phyloP scores from a whole-genome alignment of 2,888 invertebrate species.

The Mechanitis messenoides region DNA sequence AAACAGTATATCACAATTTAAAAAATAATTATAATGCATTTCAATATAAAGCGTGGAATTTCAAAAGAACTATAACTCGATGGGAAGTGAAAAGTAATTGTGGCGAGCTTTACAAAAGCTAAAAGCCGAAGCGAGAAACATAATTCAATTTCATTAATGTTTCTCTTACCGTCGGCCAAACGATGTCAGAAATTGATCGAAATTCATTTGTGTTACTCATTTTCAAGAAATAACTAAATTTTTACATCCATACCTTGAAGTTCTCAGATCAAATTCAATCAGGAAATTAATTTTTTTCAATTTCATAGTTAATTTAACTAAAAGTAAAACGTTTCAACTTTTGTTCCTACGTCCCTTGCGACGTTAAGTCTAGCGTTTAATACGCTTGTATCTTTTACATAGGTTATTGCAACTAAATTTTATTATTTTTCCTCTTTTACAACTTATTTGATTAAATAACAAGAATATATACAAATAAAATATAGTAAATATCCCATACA shows the following conservation, averaged over 20 bases:
- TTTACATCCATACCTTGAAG: background rate
- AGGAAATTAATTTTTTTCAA: background rate
- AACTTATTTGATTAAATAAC: too few relatives aligned
- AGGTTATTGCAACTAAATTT: too few relatives aligned
- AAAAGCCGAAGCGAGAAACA: constrained; percentile 35
- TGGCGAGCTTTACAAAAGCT: constrained; percentile 14
- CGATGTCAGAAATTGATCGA: constrained; percentile 21
- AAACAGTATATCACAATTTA: too few relatives aligned
- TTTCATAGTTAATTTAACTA: background rate
- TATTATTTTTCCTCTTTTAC: too few relatives aligned
- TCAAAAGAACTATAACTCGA: constrained; percentile 1
- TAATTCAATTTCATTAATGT: constrained; percentile 46
- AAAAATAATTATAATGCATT: constrained; percentile 1
- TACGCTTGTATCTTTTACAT: too few relatives aligned
- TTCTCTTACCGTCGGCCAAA: constrained; percentile 16
- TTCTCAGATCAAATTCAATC: background rate
- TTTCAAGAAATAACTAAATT: constrained; percentile 11
- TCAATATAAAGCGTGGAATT: constrained; percentile 3
- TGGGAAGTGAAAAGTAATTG: constrained; percentile 11
- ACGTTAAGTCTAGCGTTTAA: too few relatives aligned
- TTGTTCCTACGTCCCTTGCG: too few relatives aligned
- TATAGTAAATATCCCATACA: too few relatives aligned
- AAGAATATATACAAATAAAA: too few relatives aligned
- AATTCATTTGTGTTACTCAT: constrained; percentile 14
- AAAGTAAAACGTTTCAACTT: background rate